Base-by-base conservation (phyloP, 2,888 invertebrate genomes). In the Pediacus dermestoides region DNA sequence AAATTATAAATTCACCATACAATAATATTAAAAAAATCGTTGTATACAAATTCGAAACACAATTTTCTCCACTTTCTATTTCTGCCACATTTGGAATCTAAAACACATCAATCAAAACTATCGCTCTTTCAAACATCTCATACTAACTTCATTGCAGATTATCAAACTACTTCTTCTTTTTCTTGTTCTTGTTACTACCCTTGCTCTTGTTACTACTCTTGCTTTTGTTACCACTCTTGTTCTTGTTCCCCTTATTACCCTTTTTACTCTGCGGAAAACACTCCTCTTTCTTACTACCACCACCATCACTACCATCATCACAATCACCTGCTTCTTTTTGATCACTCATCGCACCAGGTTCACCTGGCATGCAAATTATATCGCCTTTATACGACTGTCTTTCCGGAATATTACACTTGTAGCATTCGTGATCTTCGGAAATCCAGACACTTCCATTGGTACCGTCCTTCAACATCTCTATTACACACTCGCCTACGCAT, bases 401-500 rank as follows among this genome's bases (percentile, higher is more conserved):
- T 10, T 10, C 14, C 7, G 14, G 12, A 4, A 11, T 28, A 4
- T 28, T 27, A 23, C 23, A 13, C 9, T 18, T 27, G 12, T 16
- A 32, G 10, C 31, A n/a, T 27, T 38, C 21, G 21, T 7, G 1
- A 8, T 11, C 26, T 18, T 38, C 32, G 2, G 30, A 23, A 2
- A 9, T 32, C 37, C 37, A 39, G 2, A 34, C 7, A 35, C 26
- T 37, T 1, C 70, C 72, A 49, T 66, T 70, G 2, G 63, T 61
- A 6, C 64, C 70, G 8, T 53, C 64, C 37, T 33, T 39, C 18
- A 60, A 37, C 23, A 60, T 30, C 9, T 46, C 45, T 35, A 61
- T 50, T 50, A 61, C 43, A 7, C 52, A 52, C 16, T 44, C 30
- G 4, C 55, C 59, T 8, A 60, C 60, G 30, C 52, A 58, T 2